These are phyloP conservation scores for Choristoneura rosaceana DNA, from an alignment of 2,888 invertebrate species.

Conservation along the genomic window DNA sequence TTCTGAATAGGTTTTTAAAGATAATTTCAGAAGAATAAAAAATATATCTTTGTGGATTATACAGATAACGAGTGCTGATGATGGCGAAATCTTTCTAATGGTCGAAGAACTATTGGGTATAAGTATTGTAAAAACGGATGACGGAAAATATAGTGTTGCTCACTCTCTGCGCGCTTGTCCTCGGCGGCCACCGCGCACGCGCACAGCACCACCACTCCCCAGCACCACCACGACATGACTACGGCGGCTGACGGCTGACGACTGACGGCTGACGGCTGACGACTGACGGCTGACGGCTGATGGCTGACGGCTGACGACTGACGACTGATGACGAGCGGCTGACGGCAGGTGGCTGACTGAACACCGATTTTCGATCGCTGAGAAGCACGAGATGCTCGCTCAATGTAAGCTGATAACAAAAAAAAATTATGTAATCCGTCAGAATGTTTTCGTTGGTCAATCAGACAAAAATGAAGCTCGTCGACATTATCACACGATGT, in stretches of 20 bases:
- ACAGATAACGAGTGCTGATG: no score
- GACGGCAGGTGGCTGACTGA: not conserved
- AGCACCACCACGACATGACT: slow-evolving; percentile 33
- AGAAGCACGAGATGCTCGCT: not conserved
- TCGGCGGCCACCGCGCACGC: slow-evolving; percentile 51
- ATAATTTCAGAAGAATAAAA: no score
- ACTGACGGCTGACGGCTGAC: slow-evolving; percentile 2
- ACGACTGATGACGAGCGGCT: no score
- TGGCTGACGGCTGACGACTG: slow-evolving; percentile 3
- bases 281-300: not conserved
- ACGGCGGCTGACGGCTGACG: slow-evolving; percentile 1
- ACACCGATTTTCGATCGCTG: not conserved
- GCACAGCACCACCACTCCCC: slow-evolving; percentile 52
- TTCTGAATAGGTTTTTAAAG: no score
- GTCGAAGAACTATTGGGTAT: no score
- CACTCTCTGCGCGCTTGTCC: slow-evolving; percentile 61
- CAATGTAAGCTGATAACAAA: not conserved
- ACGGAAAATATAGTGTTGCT: slow-evolving; percentile 36
- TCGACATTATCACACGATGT: no score
- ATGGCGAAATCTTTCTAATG: no score
- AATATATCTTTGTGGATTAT: no score
- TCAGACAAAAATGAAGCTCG: no score
- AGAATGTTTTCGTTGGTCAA: no score
- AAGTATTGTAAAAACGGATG: no score
- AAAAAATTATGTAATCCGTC: no score